Conservation (phyloP, 2,113 vertebrate species). For the Ceuthmochares aereus region DNA sequence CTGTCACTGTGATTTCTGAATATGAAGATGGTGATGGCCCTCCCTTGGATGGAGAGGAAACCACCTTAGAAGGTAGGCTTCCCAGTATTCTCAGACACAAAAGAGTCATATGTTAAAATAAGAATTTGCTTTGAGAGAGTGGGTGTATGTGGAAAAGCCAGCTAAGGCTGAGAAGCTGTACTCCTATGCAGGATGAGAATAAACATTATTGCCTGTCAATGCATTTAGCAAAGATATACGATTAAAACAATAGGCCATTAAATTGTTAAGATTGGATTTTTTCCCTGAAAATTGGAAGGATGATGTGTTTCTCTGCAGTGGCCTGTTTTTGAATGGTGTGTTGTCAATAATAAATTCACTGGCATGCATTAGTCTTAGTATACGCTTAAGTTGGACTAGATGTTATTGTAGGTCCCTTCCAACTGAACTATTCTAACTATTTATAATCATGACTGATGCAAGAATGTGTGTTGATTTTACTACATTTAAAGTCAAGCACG, state of each 20-base stretch:
- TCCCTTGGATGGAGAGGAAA: constrained; percentile 85
- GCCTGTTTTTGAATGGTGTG: background rate
- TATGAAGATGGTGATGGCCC: constrained; percentile 90
- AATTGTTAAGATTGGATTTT: background rate
- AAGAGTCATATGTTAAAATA: background rate
- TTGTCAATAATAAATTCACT: background rate
- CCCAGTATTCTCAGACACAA: background rate
- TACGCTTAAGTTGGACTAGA: background rate
- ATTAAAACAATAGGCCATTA: background rate
- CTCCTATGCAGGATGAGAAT: background rate
- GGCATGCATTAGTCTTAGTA: background rate
- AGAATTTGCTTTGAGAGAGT: background rate
- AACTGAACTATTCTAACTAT: background rate
- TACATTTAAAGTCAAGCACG: background rate
- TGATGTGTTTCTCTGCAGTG: background rate
- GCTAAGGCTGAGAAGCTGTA: background rate
- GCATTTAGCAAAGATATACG: background rate
- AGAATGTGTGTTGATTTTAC: background rate
- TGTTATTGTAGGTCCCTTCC: background rate
- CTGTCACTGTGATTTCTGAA: constrained; percentile 87
- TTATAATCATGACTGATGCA: background rate
- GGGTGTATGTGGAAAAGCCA: background rate
- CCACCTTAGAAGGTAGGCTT: constrained; percentile 86
- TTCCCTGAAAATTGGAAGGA: background rate
- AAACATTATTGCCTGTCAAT: background rate